Base-by-base conservation (phyloP, 2,888 invertebrate genomes). In the Marronus borbonicus region DNA sequence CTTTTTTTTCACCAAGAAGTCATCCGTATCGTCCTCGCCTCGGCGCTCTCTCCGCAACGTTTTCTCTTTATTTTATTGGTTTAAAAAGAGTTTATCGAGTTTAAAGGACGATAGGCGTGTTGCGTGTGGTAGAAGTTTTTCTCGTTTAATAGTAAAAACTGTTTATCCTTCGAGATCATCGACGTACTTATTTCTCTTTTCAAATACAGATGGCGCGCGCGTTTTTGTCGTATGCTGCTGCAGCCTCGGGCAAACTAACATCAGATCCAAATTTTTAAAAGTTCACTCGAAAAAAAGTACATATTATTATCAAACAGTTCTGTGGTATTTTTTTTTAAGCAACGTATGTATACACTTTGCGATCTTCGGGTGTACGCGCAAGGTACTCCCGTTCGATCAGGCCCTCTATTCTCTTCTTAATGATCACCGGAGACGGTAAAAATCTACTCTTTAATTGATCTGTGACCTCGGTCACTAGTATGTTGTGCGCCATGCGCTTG, bases 331-430 rank as follows among this genome's bases (percentile, higher is more conserved):
- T 8, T 39, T 86, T 89, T 92, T 91, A 98, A 91, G 97, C 97
- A 90, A 98, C 96, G 90, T 98, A 98, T 83, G 96, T 95, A 92
- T 98, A 98, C 87, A 97, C 94, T 93, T 97, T 97, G 90, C 96
- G 93, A 92, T 99, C 99, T 90, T 98, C 97, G 79, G 97, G 95
- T 87, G 98, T 98, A 89, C 99, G 94, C 83, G 98, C 97, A 88
- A 99, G 92, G 91, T 99, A 99, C 91, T 99, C 99, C 84, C 99
- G 93, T 90, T 99, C 99, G 89, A 99, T 99, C 86, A 99, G 93
- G 81, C 98, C 98, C 91, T 99, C 99, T 90, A 99, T 99, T 89
- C 99, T 94, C 90, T 99, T 98, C 91, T 99, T 99, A 88, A 99
- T 99, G 84, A 98, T 95, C 84, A 97, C 97, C 76, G 99, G 99